Percentiles rank a stretch among this genome's conserved stretches.
Conservation (phyloP, 1,140 invertebrate species). For the Polypedilum pembai region DNA sequence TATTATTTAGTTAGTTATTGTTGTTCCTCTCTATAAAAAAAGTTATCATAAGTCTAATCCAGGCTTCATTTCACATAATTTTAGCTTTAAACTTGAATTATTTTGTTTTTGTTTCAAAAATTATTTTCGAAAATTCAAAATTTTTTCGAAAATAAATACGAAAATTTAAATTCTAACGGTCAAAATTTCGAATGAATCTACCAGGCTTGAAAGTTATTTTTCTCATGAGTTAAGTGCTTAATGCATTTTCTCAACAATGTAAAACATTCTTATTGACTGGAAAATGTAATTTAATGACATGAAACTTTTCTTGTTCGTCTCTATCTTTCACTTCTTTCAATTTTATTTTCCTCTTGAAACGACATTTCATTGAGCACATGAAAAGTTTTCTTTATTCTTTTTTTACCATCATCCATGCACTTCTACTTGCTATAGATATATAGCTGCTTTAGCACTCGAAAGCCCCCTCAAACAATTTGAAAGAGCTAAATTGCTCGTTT, state of each 20-base stretch:
- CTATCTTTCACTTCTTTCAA: background rate
- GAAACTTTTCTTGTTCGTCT: background rate
- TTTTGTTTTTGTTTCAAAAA: no score
- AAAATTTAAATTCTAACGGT: no score
- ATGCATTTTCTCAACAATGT: background rate
- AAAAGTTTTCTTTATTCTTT: background rate
- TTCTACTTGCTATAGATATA: background rate
- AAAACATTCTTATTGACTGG: slow-evolving; percentile 18
- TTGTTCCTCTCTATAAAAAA: no score
- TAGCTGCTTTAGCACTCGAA: background rate
- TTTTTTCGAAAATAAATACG: no score
- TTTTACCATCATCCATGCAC: background rate
- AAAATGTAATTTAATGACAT: slow-evolving; percentile 14
- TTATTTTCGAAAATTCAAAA: no score
- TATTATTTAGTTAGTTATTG: no score
- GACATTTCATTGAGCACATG: background rate
- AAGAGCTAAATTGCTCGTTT: slow-evolving; percentile 12
- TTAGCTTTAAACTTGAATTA: no score
- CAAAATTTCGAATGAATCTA: no score
- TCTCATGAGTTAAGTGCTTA: background rate
- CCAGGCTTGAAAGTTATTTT: no score
- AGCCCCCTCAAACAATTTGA: background rate
- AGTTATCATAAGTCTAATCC: no score
- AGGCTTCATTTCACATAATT: no score
- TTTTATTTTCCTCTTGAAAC: background rate